Evolutionary conservation across 2,797 vertebrate genomes (phyloP).

Genomic region (Channallabes apus): DNA sequence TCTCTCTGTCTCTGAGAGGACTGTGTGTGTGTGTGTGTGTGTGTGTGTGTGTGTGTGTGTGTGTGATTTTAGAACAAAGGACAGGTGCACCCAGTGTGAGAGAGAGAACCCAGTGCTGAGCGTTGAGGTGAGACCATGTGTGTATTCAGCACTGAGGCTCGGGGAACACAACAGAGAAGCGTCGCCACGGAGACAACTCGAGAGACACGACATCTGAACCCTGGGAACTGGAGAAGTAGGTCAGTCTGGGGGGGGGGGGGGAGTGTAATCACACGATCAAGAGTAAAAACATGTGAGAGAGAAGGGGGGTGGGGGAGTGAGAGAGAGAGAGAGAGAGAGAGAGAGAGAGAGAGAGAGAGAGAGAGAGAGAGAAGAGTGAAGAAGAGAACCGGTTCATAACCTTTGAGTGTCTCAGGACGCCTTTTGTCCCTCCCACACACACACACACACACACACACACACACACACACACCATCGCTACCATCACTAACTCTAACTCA

Average conservation of each 20-base stretch:
- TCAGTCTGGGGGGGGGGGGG: neutral
- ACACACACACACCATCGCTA: too few species aligned
- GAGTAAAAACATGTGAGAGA: constrained; percentile 5
- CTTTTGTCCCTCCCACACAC: too few species aligned
- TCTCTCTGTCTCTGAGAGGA: neutral
- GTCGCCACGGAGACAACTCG: neutral
- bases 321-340: constrained; percentile 9
- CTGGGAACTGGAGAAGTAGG: constrained; percentile 59
- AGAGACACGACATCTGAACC: neutral
- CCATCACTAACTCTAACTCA: too few species aligned
- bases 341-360: too few species aligned
- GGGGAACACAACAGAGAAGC: neutral
- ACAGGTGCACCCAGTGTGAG: neutral
- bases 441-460: too few species aligned
- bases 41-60: neutral
- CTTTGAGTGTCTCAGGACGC: too few species aligned
- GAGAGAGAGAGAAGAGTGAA: too few species aligned
- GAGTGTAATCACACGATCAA: neutral
- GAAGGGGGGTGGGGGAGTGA: neutral
- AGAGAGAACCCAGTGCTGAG: neutral
- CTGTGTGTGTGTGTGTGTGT: neutral
- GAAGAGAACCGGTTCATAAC: too few species aligned
- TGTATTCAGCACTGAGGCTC: neutral
- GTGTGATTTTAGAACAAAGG: too few species aligned
- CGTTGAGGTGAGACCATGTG: neutral